These are phyloP conservation scores for Heliconius sara DNA, from an alignment of 2,888 invertebrate species.

Conservation along the genomic window DNA sequence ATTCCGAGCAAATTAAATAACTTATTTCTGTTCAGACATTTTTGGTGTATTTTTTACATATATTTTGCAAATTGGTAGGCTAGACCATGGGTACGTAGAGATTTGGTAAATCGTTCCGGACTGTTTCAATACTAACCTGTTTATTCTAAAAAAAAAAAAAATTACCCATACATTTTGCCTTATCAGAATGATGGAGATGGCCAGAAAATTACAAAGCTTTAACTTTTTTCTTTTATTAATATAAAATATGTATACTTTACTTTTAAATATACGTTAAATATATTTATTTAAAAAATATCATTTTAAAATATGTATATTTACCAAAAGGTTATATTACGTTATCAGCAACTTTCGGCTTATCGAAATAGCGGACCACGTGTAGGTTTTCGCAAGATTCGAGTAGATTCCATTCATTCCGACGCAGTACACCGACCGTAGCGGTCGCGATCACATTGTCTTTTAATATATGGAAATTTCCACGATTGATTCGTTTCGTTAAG, in stretches of 20 bases:
- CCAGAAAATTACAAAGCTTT: background rate
- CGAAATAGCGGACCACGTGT: conserved; percentile 19
- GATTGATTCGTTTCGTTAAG: conserved; percentile 1
- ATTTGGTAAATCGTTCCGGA: too few relatives aligned
- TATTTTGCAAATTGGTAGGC: too few relatives aligned
- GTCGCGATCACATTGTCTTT: background rate
- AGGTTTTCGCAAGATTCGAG: conserved; percentile 25
- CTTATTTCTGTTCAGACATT: background rate
- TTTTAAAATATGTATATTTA: background rate
- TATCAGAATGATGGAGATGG: too few relatives aligned
- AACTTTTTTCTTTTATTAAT: background rate
- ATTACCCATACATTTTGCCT: too few relatives aligned
- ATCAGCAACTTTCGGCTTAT: conserved; percentile 32
- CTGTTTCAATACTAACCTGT: too few relatives aligned
- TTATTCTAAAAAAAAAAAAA: background rate
- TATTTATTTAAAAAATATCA: background rate
- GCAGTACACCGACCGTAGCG: background rate
- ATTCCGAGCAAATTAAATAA: conserved; percentile 45
- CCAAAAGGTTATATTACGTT: conserved; percentile 3
- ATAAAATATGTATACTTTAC: background rate
- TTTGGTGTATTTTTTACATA: too few relatives aligned
- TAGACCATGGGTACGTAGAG: too few relatives aligned
- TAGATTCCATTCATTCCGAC: conserved; percentile 35
- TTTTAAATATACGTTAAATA: background rate
- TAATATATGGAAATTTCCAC: conserved; percentile 19